Conservation (phyloP, 1,140 invertebrate genomes). For the Tribolium madens region DNA sequence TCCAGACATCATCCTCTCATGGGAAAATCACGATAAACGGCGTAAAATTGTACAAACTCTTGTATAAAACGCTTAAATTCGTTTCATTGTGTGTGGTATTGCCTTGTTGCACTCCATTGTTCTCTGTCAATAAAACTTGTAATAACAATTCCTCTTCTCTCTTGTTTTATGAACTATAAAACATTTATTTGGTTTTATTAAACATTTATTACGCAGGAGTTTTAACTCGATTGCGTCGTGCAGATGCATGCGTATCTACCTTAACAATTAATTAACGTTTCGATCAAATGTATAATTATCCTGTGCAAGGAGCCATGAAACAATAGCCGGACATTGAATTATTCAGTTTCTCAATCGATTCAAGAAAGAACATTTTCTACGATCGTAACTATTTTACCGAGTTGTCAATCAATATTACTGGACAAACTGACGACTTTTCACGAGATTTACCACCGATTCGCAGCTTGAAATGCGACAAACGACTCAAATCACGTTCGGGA, state of each 20-base stretch:
- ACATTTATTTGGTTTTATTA: slow-evolving; percentile 32
- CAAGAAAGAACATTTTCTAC: not conserved
- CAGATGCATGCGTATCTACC: slow-evolving; percentile 16
- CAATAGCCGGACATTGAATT: slow-evolving; percentile 9
- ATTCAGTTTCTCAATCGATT: slow-evolving; percentile 18
- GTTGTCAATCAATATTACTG: slow-evolving; percentile 1
- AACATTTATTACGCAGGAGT: slow-evolving; percentile 17
- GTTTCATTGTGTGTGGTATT: slow-evolving; percentile 34
- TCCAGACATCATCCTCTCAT: slow-evolving; percentile 11
- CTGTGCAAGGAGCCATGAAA: slow-evolving; percentile 12
- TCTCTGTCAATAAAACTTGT: slow-evolving; percentile 37
- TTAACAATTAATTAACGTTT: slow-evolving; percentile 8
- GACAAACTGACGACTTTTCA: too few relatives aligned
- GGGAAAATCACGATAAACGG: not conserved
- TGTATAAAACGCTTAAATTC: slow-evolving; percentile 15
- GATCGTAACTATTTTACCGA: not conserved
- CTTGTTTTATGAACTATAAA: slow-evolving; percentile 33
- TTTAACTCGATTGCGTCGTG: slow-evolving; percentile 7
- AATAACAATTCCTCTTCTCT: slow-evolving; percentile 30
- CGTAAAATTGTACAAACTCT: slow-evolving; percentile 5
- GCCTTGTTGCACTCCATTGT: slow-evolving; percentile 24
- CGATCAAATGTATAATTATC: slow-evolving; percentile 6
- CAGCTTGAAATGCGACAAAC: too few relatives aligned
- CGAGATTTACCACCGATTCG: too few relatives aligned
- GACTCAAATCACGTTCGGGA: too few relatives aligned